A percentile compares a stretch with the other conserved stretches of the same genome.
Conservation (phyloP, 2,113 vertebrate genomes). For the Talpa occidentalis region DNA sequence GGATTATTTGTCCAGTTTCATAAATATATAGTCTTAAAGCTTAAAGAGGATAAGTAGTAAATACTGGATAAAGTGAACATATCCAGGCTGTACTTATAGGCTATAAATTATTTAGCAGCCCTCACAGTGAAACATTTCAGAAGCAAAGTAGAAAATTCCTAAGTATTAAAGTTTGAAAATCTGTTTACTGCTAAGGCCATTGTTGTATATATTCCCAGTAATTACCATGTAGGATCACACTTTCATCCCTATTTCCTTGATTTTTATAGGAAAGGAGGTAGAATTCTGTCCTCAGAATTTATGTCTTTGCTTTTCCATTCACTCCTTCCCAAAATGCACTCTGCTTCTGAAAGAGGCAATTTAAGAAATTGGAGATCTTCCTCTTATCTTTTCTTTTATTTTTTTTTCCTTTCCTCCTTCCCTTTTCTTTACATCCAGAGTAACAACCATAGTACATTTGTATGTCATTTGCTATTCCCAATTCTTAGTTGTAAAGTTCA, state of each 20-base stretch:
- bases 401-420: background rate
- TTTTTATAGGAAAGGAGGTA: background rate
- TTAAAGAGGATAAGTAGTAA: background rate
- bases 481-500: conserved; percentile 9
- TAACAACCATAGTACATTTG: background rate
- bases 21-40: conserved; percentile 27
- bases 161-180: conserved; percentile 21
- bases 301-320: background rate
- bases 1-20: background rate
- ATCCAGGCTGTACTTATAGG: background rate
- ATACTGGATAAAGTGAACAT: background rate
- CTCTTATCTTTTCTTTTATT: background rate
- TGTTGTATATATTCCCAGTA: background rate
- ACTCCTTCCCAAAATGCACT: background rate
- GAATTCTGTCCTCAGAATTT: background rate
- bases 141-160: background rate
- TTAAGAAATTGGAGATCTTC: background rate
- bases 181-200: background rate
- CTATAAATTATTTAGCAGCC: background rate
- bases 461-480: background rate
- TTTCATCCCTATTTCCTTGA: background rate
- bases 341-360: background rate
- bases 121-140: background rate
- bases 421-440: background rate
- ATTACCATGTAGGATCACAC: background rate